These are phyloP conservation scores for Grallaria varia DNA, from an alignment of 2,113 vertebrate species.

Conservation along the genomic window DNA sequence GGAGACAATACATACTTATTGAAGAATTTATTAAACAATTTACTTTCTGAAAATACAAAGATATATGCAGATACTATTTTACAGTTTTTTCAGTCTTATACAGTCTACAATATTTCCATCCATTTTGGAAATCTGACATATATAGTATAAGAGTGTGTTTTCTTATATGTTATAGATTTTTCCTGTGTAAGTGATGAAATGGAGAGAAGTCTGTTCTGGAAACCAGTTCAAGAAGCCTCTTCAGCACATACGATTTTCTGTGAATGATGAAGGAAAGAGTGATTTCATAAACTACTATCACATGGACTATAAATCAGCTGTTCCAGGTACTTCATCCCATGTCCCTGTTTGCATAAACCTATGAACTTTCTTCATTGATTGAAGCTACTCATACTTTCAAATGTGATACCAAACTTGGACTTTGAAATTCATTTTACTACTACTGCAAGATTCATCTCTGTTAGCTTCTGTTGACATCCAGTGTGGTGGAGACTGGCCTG, in stretches of 20 bases:
- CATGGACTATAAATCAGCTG: neutral
- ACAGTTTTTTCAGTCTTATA: neutral
- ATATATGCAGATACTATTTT: neutral
- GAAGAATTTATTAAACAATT: neutral
- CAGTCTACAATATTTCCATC: neutral
- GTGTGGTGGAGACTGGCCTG: neutral
- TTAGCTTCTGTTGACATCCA: neutral
- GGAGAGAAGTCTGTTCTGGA: neutral
- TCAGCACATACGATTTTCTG: accelerated
- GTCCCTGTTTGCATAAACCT: neutral
- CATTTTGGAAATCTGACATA: neutral
- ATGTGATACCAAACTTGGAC: neutral
- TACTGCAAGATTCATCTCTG: neutral
- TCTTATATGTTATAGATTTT: neutral
- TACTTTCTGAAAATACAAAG: neutral
- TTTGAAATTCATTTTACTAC: neutral
- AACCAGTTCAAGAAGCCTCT: neutral
- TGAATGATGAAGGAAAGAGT: neutral
- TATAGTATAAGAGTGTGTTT: neutral
- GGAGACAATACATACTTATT: neutral
- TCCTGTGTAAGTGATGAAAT: neutral
- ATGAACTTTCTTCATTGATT: neutral
- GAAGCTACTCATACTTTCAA: neutral
- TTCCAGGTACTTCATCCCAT: neutral
- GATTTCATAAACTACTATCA: neutral